Percentiles rank a stretch among this genome's conserved stretches.
phyloP scores from a whole-genome alignment of 35 echinoderm and acorn worm genomes.

The Heliocidaris erythrogramma region DNA sequence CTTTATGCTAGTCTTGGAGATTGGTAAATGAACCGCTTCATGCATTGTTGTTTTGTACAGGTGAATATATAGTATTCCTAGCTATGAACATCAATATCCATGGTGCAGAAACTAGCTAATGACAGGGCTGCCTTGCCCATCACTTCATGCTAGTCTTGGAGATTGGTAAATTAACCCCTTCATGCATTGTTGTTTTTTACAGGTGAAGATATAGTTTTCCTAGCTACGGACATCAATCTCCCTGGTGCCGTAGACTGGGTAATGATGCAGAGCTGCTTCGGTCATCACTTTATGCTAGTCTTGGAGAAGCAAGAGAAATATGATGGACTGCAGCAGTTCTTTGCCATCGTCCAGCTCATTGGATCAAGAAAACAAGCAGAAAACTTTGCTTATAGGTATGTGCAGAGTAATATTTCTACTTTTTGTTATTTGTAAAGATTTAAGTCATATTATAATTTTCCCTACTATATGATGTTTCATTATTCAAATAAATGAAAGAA shows the following conservation, averaged over 20 bases:
- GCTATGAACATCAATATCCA: constrained; percentile 96
- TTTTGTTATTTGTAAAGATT: too few species aligned
- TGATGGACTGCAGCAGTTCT: constrained; percentile 97
- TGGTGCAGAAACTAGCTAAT: constrained; percentile 96
- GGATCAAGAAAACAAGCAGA: constrained; percentile 98
- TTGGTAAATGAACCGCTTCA: neutral
- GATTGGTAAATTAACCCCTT: constrained; percentile 26
- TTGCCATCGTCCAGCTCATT: constrained; percentile 98
- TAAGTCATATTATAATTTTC: too few species aligned
- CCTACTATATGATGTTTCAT: too few species aligned
- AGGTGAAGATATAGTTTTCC: constrained; percentile 99
- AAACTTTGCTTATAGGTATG: constrained; percentile 98
- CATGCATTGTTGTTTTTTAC: neutral
- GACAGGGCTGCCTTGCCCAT: constrained; percentile 95
- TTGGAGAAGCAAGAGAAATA: constrained; percentile 99
- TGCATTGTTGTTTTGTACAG: constrained; percentile 29
- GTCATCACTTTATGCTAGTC: constrained; percentile 98
- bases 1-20: constrained; percentile 95
- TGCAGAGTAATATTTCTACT: neutral
- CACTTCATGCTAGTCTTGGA: constrained; percentile 91
- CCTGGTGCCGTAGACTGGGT: constrained; percentile 99
- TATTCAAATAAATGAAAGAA: too few species aligned
- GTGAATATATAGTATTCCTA: constrained; percentile 98
- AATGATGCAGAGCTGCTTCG: constrained; percentile 99
- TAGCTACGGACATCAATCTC: constrained; percentile 97